These are phyloP conservation scores for Nomada fucata DNA, from an alignment of 2,888 invertebrate species.

Conservation along the genomic window DNA sequence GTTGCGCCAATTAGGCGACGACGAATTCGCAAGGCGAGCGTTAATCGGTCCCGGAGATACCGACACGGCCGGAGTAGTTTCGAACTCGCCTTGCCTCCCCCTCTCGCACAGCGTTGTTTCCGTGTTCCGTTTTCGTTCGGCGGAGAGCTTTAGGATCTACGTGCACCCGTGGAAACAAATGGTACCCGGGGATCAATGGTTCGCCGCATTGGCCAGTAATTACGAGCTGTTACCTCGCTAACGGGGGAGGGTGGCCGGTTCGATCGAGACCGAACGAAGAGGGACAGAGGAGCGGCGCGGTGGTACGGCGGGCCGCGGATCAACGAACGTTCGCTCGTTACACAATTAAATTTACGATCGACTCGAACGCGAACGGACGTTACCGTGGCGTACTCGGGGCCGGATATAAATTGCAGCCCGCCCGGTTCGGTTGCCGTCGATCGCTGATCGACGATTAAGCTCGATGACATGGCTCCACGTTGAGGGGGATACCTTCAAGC, in stretches of 20 bases:
- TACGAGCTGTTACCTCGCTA: constrained; percentile 71
- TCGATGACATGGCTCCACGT: constrained; percentile 50
- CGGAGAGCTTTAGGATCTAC: constrained; percentile 56
- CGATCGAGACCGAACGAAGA: constrained; percentile 31
- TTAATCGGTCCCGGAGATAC: constrained; percentile 42
- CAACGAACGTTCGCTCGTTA: constrained; percentile 75
- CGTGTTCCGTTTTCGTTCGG: constrained; percentile 52
- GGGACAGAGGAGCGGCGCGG: constrained; percentile 34
- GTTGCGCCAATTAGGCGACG: constrained; percentile 20
- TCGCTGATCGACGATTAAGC: constrained; percentile 63
- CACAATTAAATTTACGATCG: constrained; percentile 80
- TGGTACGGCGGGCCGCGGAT: constrained; percentile 46
- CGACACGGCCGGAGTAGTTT: constrained; percentile 32
- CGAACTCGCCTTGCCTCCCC: constrained; percentile 3
- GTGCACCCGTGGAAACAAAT: constrained; percentile 65
- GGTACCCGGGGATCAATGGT: constrained; percentile 66
- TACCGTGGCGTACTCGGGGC: constrained; percentile 45
- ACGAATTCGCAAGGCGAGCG: constrained; percentile 18
- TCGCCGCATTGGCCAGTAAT: constrained; percentile 67
- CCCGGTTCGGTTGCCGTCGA: constrained; percentile 58
- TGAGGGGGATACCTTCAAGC: constrained; percentile 19
- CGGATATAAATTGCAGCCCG: constrained; percentile 66
- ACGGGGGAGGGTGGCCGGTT: constrained; percentile 18
- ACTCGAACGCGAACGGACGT: constrained; percentile 74
- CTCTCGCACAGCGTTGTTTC: constrained; percentile 37